Evolutionary conservation across 2,797 vertebrate genomes (phyloP).

Genomic region (Mallotus villosus): DNA sequence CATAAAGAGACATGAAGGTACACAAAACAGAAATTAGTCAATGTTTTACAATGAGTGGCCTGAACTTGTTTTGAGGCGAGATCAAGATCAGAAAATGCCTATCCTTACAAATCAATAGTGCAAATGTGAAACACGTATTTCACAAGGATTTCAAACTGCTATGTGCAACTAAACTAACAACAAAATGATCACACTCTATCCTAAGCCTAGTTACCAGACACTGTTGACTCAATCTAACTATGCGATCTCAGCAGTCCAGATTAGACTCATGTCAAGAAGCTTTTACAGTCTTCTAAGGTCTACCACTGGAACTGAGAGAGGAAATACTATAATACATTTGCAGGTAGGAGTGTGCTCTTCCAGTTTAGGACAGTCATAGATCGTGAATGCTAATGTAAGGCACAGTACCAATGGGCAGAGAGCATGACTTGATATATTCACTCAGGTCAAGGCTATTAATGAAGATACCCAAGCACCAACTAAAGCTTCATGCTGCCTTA

Average conservation of each 20-base stretch:
- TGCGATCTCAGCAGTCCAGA: conserved; percentile 13
- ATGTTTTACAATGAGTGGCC: background rate
- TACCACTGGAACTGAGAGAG: background rate
- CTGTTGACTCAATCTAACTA: too few species aligned
- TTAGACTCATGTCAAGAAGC: conserved; percentile 9
- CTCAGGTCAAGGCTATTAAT: background rate
- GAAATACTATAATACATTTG: background rate
- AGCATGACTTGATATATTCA: background rate
- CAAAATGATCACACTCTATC: background rate
- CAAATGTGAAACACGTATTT: background rate
- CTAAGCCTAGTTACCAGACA: too few species aligned
- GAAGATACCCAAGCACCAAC: background rate
- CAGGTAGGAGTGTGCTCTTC: too few species aligned
- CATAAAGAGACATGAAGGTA: background rate
- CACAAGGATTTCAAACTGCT: background rate
- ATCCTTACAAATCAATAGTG: too few species aligned
- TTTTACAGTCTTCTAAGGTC: background rate
- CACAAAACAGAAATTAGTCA: background rate
- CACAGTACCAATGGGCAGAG: background rate
- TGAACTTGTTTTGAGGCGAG: background rate
- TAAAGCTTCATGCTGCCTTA: background rate
- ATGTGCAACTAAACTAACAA: background rate
- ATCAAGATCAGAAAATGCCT: background rate
- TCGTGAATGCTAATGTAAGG: background rate
- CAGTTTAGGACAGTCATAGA: background rate